Evolutionary conservation across 1,140 invertebrate genomes (phyloP).

Genomic region (Popillia japonica): DNA sequence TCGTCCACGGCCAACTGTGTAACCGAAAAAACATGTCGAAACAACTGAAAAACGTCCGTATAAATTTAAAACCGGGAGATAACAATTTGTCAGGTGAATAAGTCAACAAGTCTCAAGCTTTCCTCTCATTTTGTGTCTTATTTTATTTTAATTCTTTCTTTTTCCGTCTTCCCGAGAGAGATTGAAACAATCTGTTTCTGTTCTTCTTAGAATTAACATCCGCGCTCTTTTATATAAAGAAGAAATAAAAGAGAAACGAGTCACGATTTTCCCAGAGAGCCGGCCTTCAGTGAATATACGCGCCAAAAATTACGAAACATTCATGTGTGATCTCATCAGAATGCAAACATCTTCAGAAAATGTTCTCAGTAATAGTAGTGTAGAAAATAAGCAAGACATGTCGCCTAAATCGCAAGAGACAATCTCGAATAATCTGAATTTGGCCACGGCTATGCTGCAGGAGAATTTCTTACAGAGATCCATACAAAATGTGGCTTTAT

Average conservation of each 20-base stretch:
- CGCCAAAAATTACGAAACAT: neutral
- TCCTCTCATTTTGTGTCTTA: neutral
- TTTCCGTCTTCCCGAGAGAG: neutral
- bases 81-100: conserved; percentile 42
- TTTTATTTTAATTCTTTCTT: neutral
- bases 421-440: conserved; percentile 32
- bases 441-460: conserved; percentile 53
- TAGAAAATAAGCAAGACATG: conserved; percentile 37
- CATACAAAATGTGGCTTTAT: conserved; percentile 75
- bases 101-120: conserved; percentile 20
- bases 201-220: neutral
- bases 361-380: neutral
- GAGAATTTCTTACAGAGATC: conserved; percentile 66
- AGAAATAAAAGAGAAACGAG: neutral
- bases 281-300: neutral
- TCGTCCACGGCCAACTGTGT: conserved; percentile 16
- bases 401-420: conserved; percentile 40
- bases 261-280: neutral
- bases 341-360: conserved; percentile 38
- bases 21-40: conserved; percentile 41
- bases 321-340: conserved; percentile 14
- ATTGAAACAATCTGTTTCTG: conserved; percentile 22
- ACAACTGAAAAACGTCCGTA: conserved; percentile 38
- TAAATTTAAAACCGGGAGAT: conserved; percentile 41
- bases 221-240: neutral